Evolutionary conservation across 2,888 invertebrate genomes (phyloP).

Genomic region (Baccha elongata): DNA sequence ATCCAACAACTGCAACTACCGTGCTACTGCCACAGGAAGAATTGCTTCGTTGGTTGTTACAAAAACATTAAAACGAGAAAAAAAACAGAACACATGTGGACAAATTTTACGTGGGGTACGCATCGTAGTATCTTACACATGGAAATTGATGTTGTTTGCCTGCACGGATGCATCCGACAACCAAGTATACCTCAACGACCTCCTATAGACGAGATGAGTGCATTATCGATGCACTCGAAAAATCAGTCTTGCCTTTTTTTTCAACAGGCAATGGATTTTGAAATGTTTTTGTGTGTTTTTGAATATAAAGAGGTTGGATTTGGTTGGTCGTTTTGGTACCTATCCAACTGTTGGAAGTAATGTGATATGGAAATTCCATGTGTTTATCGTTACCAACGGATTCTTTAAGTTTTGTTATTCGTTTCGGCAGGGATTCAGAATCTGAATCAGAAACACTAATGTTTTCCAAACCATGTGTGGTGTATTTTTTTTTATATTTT

Average conservation of each 20-base stretch:
- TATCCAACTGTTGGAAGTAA: constrained; percentile 24
- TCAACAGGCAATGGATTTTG: constrained; percentile 8
- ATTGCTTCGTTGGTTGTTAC: constrained; percentile 5
- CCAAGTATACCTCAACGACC: constrained; percentile 49
- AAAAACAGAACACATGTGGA: constrained; percentile 53
- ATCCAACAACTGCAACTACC: constrained; percentile 45
- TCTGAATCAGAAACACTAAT: constrained; percentile 2
- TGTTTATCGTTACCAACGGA: constrained; percentile 73
- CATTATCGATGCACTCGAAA: constrained; percentile 63
- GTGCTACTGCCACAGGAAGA: constrained; percentile 25
- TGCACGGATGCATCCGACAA: constrained; percentile 17
- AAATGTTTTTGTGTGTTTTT: not conserved
- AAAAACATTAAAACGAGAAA: constrained; percentile 12
- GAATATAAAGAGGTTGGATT: constrained; percentile 30
- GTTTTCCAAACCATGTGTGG: constrained; percentile 61
- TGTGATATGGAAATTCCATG: constrained; percentile 68
- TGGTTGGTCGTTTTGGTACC: constrained; percentile 37
- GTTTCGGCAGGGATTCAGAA: constrained; percentile 61
- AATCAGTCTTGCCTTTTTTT: constrained; percentile 22
- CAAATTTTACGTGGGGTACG: constrained; percentile 53
- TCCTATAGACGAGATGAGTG: constrained; percentile 41
- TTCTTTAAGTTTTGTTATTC: constrained; percentile 57
- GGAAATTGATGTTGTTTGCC: constrained; percentile 40
- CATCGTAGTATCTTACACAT: constrained; percentile 1
- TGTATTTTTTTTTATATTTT: constrained; percentile 22